Percentiles rank a stretch among this genome's conserved stretches.
These are phyloP conservation scores for Ranitomeya imitator DNA, from an alignment of 2,113 vertebrate genomes.

Conservation along the genomic window DNA sequence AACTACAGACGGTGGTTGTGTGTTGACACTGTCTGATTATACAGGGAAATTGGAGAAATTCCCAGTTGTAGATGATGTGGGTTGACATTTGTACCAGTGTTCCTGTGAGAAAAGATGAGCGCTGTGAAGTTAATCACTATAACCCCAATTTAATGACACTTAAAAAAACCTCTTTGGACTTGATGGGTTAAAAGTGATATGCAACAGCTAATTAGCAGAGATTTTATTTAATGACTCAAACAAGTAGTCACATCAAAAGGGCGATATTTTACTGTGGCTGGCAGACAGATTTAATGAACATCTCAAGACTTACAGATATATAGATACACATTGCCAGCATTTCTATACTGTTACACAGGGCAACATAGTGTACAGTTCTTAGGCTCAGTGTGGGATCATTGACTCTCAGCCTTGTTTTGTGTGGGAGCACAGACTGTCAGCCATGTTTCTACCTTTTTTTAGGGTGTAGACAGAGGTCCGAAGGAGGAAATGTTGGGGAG, in stretches of 20 bases:
- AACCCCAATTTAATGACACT: constrained; percentile 7
- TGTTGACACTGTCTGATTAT: constrained; percentile 25
- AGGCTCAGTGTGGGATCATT: not conserved
- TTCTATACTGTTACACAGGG: not conserved
- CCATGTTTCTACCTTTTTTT: too few species aligned
- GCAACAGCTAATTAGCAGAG: not conserved
- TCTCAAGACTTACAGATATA: not conserved
- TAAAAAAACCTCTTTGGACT: not conserved
- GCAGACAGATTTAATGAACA: not conserved
- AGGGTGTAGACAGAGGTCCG: too few species aligned
- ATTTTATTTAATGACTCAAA: not conserved
- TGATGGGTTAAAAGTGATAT: constrained; percentile 6
- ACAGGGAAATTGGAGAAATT: constrained; percentile 3
- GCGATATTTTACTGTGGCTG: not conserved
- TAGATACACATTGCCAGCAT: not conserved
- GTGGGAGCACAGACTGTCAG: not conserved
- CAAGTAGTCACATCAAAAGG: not conserved
- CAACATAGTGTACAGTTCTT: not conserved
- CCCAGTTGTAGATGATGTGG: not conserved
- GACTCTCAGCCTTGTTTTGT: not conserved
- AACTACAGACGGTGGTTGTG: constrained; percentile 5
- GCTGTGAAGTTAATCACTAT: not conserved
- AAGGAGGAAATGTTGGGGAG: too few species aligned
- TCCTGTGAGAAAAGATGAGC: not conserved
- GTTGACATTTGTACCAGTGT: constrained; percentile 27